Percentiles rank a stretch among this genome's conserved stretches.
phyloP scores from a whole-genome alignment of 2,888 invertebrate species.

The Anoncus sp. region DNA sequence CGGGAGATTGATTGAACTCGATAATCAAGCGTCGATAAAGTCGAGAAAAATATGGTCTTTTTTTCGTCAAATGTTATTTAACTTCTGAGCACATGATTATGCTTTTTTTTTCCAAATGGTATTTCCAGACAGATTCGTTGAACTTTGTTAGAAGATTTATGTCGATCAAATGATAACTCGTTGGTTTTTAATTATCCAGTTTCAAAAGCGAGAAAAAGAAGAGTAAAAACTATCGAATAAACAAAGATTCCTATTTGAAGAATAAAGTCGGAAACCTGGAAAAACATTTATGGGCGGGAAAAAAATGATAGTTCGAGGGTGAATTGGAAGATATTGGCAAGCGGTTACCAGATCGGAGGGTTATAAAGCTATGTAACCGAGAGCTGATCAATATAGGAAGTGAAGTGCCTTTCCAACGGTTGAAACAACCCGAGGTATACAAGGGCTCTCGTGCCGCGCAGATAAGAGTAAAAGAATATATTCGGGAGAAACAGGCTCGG shows the following conservation, averaged over 20 bases:
- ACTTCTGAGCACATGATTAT: no score
- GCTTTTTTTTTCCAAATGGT: no score
- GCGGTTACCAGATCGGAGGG: slow-evolving; percentile 46
- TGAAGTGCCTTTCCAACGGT: slow-evolving; percentile 25
- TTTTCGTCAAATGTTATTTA: not conserved
- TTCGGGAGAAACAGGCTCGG: slow-evolving; percentile 25
- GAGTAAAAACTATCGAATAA: no score
- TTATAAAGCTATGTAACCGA: slow-evolving; percentile 35
- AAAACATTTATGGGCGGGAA: no score
- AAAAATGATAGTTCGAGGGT: slow-evolving; percentile 7
- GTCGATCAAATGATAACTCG: no score
- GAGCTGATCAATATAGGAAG: slow-evolving; percentile 38
- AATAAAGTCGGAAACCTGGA: not conserved
- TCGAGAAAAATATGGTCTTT: not conserved
- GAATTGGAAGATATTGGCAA: slow-evolving; percentile 61
- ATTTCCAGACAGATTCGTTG: no score
- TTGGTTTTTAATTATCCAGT: no score
- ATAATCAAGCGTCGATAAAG: not conserved
- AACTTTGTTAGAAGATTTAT: no score
- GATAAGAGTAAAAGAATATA: slow-evolving; percentile 25
- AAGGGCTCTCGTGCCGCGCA: slow-evolving; percentile 12
- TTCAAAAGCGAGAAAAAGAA: no score
- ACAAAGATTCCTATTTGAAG: not conserved
- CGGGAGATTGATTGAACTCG: not conserved
- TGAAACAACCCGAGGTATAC: slow-evolving; percentile 19